Evolutionary conservation across 1,140 invertebrate genomes (phyloP).

Genomic region (Calosoma granatense): DNA sequence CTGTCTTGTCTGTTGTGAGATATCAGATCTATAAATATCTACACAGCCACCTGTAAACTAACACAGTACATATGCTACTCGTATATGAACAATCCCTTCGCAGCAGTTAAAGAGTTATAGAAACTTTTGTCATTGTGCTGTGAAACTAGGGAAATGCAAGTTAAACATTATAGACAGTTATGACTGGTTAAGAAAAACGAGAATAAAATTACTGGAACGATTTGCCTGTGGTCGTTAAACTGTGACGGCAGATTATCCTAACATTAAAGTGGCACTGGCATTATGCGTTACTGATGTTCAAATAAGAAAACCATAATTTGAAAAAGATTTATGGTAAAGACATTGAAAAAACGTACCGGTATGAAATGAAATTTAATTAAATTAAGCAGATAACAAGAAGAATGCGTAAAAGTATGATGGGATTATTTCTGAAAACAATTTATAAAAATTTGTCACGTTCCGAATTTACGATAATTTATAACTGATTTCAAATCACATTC

Average conservation of each 20-base stretch:
- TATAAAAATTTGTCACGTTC: constrained; percentile 6
- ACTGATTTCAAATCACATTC: neutral
- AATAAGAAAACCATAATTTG: too few species aligned
- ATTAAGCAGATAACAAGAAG: neutral
- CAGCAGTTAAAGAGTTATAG: too few species aligned
- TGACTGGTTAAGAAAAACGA: constrained; percentile 1
- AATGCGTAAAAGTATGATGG: neutral
- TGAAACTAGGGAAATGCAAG: too few species aligned
- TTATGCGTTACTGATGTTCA: neutral
- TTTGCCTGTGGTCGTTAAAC: constrained; percentile 3
- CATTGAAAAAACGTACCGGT: too few species aligned
- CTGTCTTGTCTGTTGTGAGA: too few species aligned
- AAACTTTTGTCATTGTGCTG: too few species aligned
- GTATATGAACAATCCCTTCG: too few species aligned
- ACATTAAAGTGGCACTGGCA: neutral
- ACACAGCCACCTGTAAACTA: too few species aligned
- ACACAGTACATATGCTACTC: too few species aligned
- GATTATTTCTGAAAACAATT: neutral
- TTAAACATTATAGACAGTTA: constrained; percentile 8
- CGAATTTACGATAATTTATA: constrained; percentile 7
- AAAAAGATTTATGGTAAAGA: too few species aligned
- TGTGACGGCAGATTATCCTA: neutral
- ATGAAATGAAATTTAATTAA: neutral
- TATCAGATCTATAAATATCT: too few species aligned
- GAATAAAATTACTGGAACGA: constrained; percentile 7